A percentile compares a stretch with the other conserved stretches of the same genome.
phyloP scores from a whole-genome alignment of 2,797 vertebrate genomes.

The Microctenopoma steveboyesi region DNA sequence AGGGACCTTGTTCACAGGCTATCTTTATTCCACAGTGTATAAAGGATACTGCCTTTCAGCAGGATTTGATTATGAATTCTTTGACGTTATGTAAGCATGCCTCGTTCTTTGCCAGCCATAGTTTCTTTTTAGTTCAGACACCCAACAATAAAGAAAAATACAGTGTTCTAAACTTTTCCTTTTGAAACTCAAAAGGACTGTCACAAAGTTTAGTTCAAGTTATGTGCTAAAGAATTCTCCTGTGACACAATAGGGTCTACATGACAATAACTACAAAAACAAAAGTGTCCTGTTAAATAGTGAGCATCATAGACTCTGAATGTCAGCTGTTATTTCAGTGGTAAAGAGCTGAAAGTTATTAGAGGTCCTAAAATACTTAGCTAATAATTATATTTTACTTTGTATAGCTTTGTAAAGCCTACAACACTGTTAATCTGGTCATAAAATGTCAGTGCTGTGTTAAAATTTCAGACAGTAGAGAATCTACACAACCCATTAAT shows the following conservation, averaged over 20 bases:
- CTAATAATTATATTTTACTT: not conserved
- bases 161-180: not conserved
- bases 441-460: constrained; percentile 14
- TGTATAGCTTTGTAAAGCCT: constrained; percentile 6
- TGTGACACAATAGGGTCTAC: not conserved
- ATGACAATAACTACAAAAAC: not conserved
- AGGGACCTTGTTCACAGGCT: constrained; percentile 24
- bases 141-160: not conserved
- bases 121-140: constrained; percentile 15
- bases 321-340: constrained; percentile 4
- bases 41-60: constrained; percentile 31
- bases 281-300: not conserved
- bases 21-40: constrained; percentile 13
- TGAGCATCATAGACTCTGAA: not conserved
- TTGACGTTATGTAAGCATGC: constrained; percentile 19
- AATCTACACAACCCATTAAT: not conserved
- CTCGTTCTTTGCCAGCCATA: constrained; percentile 31
- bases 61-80: constrained; percentile 33
- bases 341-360: constrained; percentile 22
- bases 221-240: not conserved
- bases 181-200: constrained; percentile 13
- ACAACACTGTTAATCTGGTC: not conserved
- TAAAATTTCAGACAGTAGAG: not conserved
- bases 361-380: constrained; percentile 17
- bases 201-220: not conserved